phyloP scores from a whole-genome alignment of 2,888 invertebrate species.

The Cerastis rubricosa region DNA sequence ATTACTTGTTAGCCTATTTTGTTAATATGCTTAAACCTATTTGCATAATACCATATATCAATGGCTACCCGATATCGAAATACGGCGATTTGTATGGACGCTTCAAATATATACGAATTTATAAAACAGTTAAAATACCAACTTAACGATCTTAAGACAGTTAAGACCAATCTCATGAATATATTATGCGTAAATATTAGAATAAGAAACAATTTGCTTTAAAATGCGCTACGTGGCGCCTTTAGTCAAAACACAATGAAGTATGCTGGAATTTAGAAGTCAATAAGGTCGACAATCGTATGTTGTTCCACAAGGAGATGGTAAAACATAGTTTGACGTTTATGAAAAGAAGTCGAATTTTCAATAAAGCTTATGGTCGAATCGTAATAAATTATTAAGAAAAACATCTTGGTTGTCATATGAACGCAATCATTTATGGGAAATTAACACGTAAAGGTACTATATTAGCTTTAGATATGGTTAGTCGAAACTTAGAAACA shows the following conservation, averaged over 20 bases:
- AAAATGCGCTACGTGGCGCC: slow-evolving; percentile 40
- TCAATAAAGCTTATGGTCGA: slow-evolving; percentile 65
- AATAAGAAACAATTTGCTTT: slow-evolving; percentile 78
- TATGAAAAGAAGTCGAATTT: slow-evolving; percentile 64
- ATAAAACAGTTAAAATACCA: slow-evolving; percentile 83
- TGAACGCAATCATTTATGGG: slow-evolving; percentile 63
- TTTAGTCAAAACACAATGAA: slow-evolving; percentile 56
- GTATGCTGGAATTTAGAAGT: slow-evolving; percentile 24
- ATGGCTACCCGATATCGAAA: slow-evolving; percentile 78
- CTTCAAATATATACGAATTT: slow-evolving; percentile 78
- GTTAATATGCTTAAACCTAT: slow-evolving; percentile 74
- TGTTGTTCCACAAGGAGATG: slow-evolving; percentile 32
- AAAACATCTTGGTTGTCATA: slow-evolving; percentile 57
- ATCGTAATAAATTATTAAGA: slow-evolving; percentile 68
- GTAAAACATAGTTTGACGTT: slow-evolving; percentile 35
- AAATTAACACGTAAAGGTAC: slow-evolving; percentile 55
- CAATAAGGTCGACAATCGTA: slow-evolving; percentile 49
- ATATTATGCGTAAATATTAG: slow-evolving; percentile 80
- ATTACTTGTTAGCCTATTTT: slow-evolving; percentile 75
- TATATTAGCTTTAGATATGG: slow-evolving; percentile 27
- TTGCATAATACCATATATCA: slow-evolving; percentile 83
- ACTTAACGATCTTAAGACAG: slow-evolving; percentile 82
- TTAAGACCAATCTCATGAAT: slow-evolving; percentile 84
- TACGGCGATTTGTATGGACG: slow-evolving; percentile 82
- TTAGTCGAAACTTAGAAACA: background rate